phyloP scores from a whole-genome alignment of 1,140 invertebrate genomes.

The Odontomachus brunneus region DNA sequence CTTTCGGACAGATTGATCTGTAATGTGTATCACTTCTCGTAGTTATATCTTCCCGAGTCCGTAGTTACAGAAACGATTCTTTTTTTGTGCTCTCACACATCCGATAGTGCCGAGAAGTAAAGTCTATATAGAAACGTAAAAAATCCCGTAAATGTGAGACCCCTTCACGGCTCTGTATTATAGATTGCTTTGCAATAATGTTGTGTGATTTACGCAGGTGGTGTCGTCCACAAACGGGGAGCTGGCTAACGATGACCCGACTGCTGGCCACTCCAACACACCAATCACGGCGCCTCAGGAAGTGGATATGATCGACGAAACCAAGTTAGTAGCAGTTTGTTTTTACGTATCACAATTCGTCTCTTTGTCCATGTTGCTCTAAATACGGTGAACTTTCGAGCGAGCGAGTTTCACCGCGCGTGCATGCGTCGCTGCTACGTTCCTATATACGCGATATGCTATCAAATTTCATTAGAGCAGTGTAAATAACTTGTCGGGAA shows the following conservation, averaged over 20 bases:
- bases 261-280: constrained; percentile 97
- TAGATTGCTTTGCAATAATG: constrained; percentile 2
- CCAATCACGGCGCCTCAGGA: constrained; percentile 97
- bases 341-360: constrained; percentile 17
- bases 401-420: background rate
- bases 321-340: constrained; percentile 91
- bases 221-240: constrained; percentile 99
- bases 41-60: background rate
- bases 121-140: background rate
- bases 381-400: background rate
- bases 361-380: constrained; percentile 8
- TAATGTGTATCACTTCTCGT: constrained; percentile 24
- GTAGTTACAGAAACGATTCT: constrained; percentile 20
- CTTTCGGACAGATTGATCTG: constrained; percentile 13
- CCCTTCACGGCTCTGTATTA: background rate
- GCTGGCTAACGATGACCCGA: constrained; percentile 97
- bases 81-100: constrained; percentile 10
- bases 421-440: background rate
- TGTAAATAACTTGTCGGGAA: too few relatives aligned
- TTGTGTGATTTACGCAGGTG: constrained; percentile 89
- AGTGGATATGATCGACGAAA: constrained; percentile 96
- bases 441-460: constrained; percentile 23
- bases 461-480: background rate
- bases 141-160: constrained; percentile 7
- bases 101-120: constrained; percentile 14